phyloP scores from a whole-genome alignment of 2,113 vertebrate species.

The Charadrius vociferus region DNA sequence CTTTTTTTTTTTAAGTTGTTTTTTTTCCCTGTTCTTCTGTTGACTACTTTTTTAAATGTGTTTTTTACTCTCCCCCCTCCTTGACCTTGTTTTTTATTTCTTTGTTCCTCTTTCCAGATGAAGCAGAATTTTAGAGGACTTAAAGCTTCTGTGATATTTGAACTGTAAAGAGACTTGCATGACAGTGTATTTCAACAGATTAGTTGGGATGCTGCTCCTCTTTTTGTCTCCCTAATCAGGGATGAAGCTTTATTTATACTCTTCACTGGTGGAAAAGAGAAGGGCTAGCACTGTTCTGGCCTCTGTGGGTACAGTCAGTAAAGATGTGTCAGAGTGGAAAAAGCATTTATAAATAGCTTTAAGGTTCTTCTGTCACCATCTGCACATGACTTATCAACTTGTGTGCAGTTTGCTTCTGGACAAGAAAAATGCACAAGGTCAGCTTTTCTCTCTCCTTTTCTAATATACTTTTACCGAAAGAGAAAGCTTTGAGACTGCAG shows the following conservation, averaged over 20 bases:
- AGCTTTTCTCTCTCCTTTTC: background rate
- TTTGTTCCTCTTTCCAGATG: background rate
- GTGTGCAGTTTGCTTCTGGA: background rate
- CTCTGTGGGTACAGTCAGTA: background rate
- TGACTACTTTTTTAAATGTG: background rate
- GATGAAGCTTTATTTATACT: slow-evolving; percentile 36
- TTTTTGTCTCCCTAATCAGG: background rate
- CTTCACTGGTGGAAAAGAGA: background rate
- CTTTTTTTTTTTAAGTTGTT: background rate
- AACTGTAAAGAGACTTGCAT: background rate
- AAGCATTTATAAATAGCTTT: slow-evolving; percentile 10
- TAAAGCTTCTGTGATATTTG: background rate
- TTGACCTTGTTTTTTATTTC: background rate
- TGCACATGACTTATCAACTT: background rate
- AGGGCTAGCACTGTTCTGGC: background rate
- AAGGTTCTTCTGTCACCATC: background rate
- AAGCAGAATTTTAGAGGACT: background rate
- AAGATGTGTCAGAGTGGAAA: slow-evolving; percentile 5
- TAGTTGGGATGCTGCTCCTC: slow-evolving; percentile 25
- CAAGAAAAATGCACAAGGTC: background rate
- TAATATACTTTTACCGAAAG: background rate
- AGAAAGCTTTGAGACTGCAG: background rate
- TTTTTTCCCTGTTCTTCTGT: background rate
- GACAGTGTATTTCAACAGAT: background rate
- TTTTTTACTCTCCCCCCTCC: background rate